Base-by-base conservation (phyloP, 2,888 invertebrate genomes). In the Acronicta alni region DNA sequence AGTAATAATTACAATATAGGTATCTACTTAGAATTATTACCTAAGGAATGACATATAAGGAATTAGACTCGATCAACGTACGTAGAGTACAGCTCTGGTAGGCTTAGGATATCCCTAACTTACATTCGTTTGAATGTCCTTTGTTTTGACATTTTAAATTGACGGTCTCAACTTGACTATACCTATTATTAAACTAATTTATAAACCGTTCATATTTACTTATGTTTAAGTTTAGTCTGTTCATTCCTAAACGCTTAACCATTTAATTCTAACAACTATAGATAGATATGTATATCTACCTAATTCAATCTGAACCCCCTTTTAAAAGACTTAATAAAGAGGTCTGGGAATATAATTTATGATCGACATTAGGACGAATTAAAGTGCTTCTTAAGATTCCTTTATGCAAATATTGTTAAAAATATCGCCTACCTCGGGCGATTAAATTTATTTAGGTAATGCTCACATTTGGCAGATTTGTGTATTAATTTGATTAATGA, bases 361-460 rank as follows among this genome's bases (percentile, higher is more conserved):
- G 72, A 71, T 67, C 77, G 79, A 85, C 85, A 83, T 88, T 86
- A 82, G 79, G 81, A 75, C 79, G 83, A 81, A 85, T 80, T 83
- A 88, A 88, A 89, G 84, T 80, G 91, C 91, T 91, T 87, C 92
- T 91, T 91, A 89, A 83, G 91, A 86, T 87, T 82, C 85, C 85
- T 89, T 89, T 89, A 92, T 90, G 93, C 90, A 90, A 92, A 92
- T 91, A 88, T 84, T 83, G 73, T 81, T 84, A 82, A 83, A 88
- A 88, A 89, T 88, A 86, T 82, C 84, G 57, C 72, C 65, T 66
- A 77, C 81, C 80, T 80, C 72, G 67, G 62, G 59, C 68, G 77
- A 79, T 85, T 88, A 88, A 84, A 93, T 93, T 87, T 92, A 93
- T 92, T 84, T 86, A 79, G 83, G 85, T 85, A 81, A 82, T 84